phyloP scores from a whole-genome alignment of 2,113 vertebrate genomes.

The Oncorhynchus clarkii region DNA sequence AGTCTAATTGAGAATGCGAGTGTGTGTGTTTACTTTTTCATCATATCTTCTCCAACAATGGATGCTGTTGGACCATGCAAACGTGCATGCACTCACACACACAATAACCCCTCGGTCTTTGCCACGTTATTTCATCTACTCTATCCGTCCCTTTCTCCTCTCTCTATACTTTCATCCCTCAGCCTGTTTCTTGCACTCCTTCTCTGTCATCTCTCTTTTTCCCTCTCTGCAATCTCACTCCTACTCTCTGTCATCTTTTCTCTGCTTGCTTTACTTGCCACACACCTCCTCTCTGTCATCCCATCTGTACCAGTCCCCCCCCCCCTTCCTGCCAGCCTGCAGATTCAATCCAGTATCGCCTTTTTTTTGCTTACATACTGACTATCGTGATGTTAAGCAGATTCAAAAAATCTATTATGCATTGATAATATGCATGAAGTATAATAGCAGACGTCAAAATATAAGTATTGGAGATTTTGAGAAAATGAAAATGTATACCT shows the following conservation, averaged over 20 bases:
- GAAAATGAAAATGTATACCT: too few species aligned
- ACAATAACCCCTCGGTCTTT: background rate
- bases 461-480: too few species aligned
- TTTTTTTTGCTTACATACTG: background rate
- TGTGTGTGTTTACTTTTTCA: slow-evolving; percentile 2
- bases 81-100: slow-evolving; percentile 4
- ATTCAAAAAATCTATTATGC: too few species aligned
- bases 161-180: background rate
- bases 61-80: background rate
- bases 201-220: background rate
- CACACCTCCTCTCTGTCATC: background rate
- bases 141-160: background rate
- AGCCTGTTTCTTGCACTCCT: background rate
- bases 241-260: background rate
- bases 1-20: slow-evolving; percentile 27
- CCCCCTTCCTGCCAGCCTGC: background rate
- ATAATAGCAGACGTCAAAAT: too few species aligned
- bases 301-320: background rate
- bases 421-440: too few species aligned
- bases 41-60: background rate
- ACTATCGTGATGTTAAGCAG: background rate
- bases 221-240: background rate
- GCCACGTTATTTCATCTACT: background rate
- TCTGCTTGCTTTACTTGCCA: background rate
- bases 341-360: background rate